Base-by-base conservation (phyloP, 2,888 invertebrate species). In the Aethes cnicana region DNA sequence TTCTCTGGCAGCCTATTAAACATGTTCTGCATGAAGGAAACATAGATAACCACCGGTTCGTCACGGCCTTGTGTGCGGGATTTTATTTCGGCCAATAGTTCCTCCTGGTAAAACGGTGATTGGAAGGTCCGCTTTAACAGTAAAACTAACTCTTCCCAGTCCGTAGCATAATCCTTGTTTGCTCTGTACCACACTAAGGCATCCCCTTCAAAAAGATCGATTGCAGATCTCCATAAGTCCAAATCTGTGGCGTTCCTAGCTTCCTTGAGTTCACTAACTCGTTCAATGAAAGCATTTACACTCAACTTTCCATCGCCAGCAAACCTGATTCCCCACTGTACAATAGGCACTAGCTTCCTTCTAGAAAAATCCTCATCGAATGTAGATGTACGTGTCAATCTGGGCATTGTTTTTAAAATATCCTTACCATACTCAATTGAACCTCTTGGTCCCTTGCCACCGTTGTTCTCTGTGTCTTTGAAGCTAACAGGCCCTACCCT, bases 171-270 rank as follows among this genome's bases (percentile, higher is more conserved):
- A 4, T 12, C 21, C 11, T 5, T 49, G 26, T 54, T 54, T 11
- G 48, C 54, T 14, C 54, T 46, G 9, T 41, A 54, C 49, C 49
- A 54, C 28, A 54, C 20, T 18, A 54, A 23, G 2, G 54, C 49
- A 8, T 54, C 54, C 2, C 39, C 54, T 9, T 54, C 50, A 41
- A 54, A 54, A 2, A 54, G 25, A 9, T 54, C 54, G 35, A 54
- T 54, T 7, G 54, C 54, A 25, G 49, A 54, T 2, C 47, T 17
- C 16, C 18, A 33, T 18, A 33, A 18, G 9, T 33, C 33, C 3
- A 6, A 2, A 9, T 17, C 18, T 14, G 33, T 33, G 1, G 33
- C 33, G 4, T 33, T 33, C 9, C 33, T 8, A 4, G 33, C 33
- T 6, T 33, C 33, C 14, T 33, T 33, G 3, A 33, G 9, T 18